Evolutionary conservation across 2,797 vertebrate species (phyloP), one percentile per base, ranked within the genome.

Genomic region (Parambassis ranga): DNA sequence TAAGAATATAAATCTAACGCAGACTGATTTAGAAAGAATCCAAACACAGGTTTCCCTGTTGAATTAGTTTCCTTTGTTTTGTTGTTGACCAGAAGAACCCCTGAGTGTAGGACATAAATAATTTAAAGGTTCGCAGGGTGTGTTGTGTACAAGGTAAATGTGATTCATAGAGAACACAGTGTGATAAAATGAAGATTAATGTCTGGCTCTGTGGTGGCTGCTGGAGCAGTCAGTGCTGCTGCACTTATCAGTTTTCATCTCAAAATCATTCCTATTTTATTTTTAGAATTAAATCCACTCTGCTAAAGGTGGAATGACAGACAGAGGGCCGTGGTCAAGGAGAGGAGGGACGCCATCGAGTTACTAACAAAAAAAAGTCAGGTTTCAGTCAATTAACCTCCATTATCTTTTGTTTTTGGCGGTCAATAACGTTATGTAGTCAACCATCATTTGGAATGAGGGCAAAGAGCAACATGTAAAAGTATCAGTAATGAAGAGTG

Each of bases 171-270:
- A 42, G 52, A 75, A 48, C 41, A 23, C 13, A 10, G 5, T 10
- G 2, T 36, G 39, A 58, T 81, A 39, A 79, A 65, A 79, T 76
- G 41, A 74, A 83, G 74, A 83, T 62, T 19, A 69, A 77, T 78
- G 65, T 56, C 49, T 51, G 3, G 53, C 46, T 70, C 50, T 35
- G 11, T 3, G 6, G 19, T 4, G 15, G 22, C 31, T 60, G 36
- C 32, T 48, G 30, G 32, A 64, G 52, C 22, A 28, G 42, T 30
- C 44, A 13, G 39, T 18, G 47, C 36, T 20, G 69, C 38, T 37
- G 38, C 7, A 59, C 36, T 57, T 36, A 35, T 38, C 28, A 30
- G 10, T 10, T n/a, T n/a, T n/a, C n/a, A n/a, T n/a, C n/a, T n/a
- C n/a, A n/a, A n/a, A n/a, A n/a, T n/a, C n/a, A n/a, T n/a, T n/a